Base-by-base conservation (phyloP, 2,113 vertebrate species). In the Noctilio leporinus region DNA sequence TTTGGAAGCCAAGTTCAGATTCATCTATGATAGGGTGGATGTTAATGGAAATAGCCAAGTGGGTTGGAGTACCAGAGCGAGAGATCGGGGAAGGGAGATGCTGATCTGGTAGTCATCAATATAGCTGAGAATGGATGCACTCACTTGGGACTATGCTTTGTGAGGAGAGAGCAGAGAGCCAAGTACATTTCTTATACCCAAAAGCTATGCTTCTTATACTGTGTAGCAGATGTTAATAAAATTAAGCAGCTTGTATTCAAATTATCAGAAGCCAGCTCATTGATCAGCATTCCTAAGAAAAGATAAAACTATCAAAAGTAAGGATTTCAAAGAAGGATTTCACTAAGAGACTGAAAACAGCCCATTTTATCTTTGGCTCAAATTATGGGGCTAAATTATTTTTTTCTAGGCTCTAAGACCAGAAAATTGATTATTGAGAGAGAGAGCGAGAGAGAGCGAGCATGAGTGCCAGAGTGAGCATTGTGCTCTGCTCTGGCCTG, bases 221-320 rank as follows among this genome's bases (percentile, higher is more conserved):
- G 53, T 90, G 72, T 57, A 96, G 94, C 94, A 95, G 92, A 92
- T 96, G 95, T 95, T 97, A 95, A 82, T 95, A 81, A 96, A 95
- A 90, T 40, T 92, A 93, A 95, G 76, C 92, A 93, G 84, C 97
- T 95, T 92, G 72, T 87, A 81, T 92, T 95, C 80, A 87, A 16
- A 82, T 84, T 40, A 38, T 95, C 89, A 82, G 92, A 85, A 95
- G 72, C 65, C 28, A 85, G 81, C 72, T 78, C 84, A 82, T 77
- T 84, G 95, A 90, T 89, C 85, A 87, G 72, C 76, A 57, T 90
- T 77, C 76, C 87, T 92, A 81, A 59, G 78, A 86, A 86, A 89
- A 92, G 75, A 85, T 90, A 76, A 95, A 51, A 59, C 47, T 28
- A 33, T 93, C 64, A 17, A 62, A 83, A 91, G 57, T 75, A 89